Base-by-base conservation (phyloP, 2,888 invertebrate species). In the Vandiemenella viatica region DNA sequence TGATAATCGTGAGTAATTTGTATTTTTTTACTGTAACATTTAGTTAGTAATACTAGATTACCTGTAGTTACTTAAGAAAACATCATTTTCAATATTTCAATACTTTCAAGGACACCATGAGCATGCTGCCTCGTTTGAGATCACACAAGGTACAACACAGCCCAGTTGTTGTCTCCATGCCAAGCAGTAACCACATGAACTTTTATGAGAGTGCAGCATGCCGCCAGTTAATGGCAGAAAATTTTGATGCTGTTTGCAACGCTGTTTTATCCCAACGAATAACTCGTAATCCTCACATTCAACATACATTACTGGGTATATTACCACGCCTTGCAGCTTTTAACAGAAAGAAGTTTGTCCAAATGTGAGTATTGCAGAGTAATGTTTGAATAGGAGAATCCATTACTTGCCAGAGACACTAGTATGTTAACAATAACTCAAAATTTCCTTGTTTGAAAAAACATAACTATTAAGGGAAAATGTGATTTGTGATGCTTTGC, bases 301-400 rank as follows among this genome's bases (percentile, higher is more conserved):
- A 95, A 57, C 86, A 89, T 61, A 81, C 86, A 0, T 67, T 98
- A 13, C 74, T 96, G 50, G 80, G 82, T 37, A 77, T 97, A 43
- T 71, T 97, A 51, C 97, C 97, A 1, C 75, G 95, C 55, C 68
- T 96, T 46, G 95, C 93, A 5, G 91, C 95, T n/a, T 93, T 96
- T 60, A 83, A 91, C 63, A 83, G 80, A 51, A 78, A 80, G 5
- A 75, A 76, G 50, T 96, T 95, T 63, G 77, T 83, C 1, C 73
- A 75, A 50, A 79, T 80, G 69, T 69, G 54, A 59, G 62, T 60
- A 37, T n/a, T n/a, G n/a, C n/a, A n/a, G n/a, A n/a, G n/a, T n/a
- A n/a, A n/a, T n/a, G n/a, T n/a, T n/a, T n/a, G n/a, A n/a, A n/a
- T n/a, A n/a, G n/a, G n/a, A n/a, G n/a, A n/a, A n/a, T n/a, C n/a